These are phyloP conservation scores for Caenorhabditis plicata DNA, from an alignment of 2,888 invertebrate genomes.

Conservation along the genomic window DNA sequence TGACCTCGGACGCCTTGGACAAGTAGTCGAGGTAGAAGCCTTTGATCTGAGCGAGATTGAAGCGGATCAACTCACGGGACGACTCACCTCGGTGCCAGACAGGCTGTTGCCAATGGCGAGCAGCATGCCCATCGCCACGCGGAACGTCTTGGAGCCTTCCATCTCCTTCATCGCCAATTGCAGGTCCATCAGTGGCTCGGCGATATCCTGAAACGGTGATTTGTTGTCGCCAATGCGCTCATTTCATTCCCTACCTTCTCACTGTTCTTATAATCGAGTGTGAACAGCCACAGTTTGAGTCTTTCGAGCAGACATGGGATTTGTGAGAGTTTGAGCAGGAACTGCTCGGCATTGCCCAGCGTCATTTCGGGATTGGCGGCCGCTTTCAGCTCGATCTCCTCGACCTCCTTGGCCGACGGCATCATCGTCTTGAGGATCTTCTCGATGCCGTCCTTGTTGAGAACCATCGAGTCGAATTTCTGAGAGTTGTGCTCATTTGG, in stretches of 20 bases:
- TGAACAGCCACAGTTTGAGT: conserved; percentile 95
- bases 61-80: not conserved
- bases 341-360: conserved; percentile 88
- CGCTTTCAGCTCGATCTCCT: conserved; percentile 55
- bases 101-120: conserved; percentile 93
- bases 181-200: conserved; percentile 96
- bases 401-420: conserved; percentile 76
- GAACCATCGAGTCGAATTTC: conserved; percentile 98
- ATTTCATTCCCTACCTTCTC: too few relatives aligned
- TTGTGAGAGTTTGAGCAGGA: conserved; percentile 90
- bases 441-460: conserved; percentile 81
- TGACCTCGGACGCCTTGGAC: conserved; percentile 77
- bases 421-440: conserved; percentile 92
- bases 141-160: conserved; percentile 88
- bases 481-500: conserved; percentile 70
- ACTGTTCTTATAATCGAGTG: conserved; percentile 93
- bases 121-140: conserved; percentile 87
- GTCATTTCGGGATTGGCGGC: conserved; percentile 83
- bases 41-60: conserved; percentile 74
- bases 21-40: conserved; percentile 97
- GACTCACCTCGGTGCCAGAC: conserved; percentile 77
- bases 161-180: conserved; percentile 93
- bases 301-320: conserved; percentile 87
- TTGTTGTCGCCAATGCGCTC: conserved; percentile 71
- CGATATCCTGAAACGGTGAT: conserved; percentile 79